Evolutionary conservation across 2,888 invertebrate genomes (phyloP).

Genomic region (Lepidocyrtinus sp.): DNA sequence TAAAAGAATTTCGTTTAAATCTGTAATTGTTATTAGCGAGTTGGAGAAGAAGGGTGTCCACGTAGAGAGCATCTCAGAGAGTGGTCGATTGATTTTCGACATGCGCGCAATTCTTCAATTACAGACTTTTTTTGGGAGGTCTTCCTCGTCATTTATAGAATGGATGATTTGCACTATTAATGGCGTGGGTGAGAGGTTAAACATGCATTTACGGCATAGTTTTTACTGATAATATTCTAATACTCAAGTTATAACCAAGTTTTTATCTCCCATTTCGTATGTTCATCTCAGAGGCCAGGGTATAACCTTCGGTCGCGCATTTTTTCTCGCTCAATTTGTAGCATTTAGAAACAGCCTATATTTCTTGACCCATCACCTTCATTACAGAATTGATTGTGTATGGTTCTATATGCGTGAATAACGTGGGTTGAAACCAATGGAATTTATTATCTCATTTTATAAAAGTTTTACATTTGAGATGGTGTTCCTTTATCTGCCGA

Average conservation of each 20-base stretch:
- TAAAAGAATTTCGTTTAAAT: not conserved
- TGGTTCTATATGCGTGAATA: not conserved
- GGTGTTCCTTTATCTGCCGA: no score
- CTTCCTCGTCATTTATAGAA: slow-evolving; percentile 3
- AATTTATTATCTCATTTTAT: not conserved
- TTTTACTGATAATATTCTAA: not conserved
- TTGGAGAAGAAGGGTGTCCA: not conserved
- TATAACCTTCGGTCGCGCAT: not conserved
- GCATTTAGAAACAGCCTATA: not conserved
- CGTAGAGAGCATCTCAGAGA: not conserved
- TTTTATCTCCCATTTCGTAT: not conserved
- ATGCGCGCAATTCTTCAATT: no score
- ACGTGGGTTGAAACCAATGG: not conserved
- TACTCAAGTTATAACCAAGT: not conserved
- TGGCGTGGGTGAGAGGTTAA: slow-evolving; percentile 12
- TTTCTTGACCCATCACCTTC: not conserved
- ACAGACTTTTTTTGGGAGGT: slow-evolving; percentile 1
- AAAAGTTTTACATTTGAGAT: no score
- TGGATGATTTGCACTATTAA: slow-evolving; percentile 1
- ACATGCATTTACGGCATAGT: not conserved
- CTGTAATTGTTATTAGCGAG: not conserved
- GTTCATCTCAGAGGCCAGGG: not conserved
- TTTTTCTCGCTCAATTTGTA: not conserved
- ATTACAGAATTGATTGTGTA: not conserved
- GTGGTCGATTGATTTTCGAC: slow-evolving; percentile 1